Base-by-base conservation (phyloP, 2,797 vertebrate species). In the Columba guinea region DNA sequence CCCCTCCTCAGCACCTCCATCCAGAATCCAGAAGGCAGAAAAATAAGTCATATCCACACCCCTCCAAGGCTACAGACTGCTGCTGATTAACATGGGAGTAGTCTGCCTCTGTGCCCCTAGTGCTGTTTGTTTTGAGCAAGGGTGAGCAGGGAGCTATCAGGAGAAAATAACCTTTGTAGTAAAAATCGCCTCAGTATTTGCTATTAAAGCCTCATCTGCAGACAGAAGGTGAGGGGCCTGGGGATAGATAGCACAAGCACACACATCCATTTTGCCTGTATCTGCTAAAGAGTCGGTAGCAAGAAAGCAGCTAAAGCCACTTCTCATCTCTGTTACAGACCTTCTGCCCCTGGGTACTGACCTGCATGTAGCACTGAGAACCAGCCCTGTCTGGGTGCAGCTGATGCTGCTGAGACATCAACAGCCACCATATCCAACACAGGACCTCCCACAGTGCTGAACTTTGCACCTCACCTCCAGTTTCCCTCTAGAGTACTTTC, bases 101-200 rank as follows among this genome's bases (percentile, higher is more conserved):
- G 34, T 2, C n/a, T 48, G 51, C 10, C n/a, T 51, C 55, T 9
- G 0, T 21, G 4, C 7, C 32, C 35, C 5, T 13, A 26, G 27
- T 0, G 13, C 17, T 28, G 10, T 9, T 35, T 53, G 44, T 35
- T 48, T 12, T 18, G 34, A 59, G 35, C 35, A 39, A 55, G 52
- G 30, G 11, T 8, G 49, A 70, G 27, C 1, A 0, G 4, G 20
- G 11, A 83, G 7, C 3, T 23, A n/a, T 27, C 3, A 13, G 56
- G 49, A 51, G 6, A 46, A 80, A 78, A 20, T 0, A 0, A 23
- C 30, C 28, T 85, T 55, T 30, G 9, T 13, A 73, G 7, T 8
- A 64, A 90, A 95, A 95, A 18, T 12, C 67, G 56, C 13, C 59
- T 26, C 22, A 52, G 11, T 10, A 16, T 35, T 65, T 79, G 18